Percentiles rank a stretch among this genome's conserved stretches.
Conservation (phyloP, 2,113 vertebrate genomes). For the Microcebus griseorufus region DNA sequence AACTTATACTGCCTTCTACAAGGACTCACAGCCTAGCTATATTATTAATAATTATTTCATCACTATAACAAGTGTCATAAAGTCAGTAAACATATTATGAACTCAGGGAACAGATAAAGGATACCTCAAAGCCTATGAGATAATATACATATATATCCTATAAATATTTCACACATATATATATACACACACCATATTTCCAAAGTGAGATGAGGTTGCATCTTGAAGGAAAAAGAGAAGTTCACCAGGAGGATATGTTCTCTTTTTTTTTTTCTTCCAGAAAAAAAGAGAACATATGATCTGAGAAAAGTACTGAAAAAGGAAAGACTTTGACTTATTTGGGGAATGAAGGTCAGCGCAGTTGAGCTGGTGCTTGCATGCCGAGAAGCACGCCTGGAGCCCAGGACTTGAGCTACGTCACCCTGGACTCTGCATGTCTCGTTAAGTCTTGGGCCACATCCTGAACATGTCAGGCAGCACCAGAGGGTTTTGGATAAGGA, state of each 20-base stretch:
- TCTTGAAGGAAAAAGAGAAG: not conserved
- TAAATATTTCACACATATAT: not conserved
- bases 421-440: not conserved
- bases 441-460: not conserved
- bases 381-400: not conserved
- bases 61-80: not conserved
- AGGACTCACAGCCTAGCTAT: not conserved
- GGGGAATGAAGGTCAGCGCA: not conserved
- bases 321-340: not conserved
- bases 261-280: too few species aligned
- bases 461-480: not conserved
- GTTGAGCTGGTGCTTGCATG: not conserved
- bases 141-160: not conserved
- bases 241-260: not conserved
- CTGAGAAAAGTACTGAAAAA: not conserved
- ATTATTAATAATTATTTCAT: not conserved
- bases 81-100: not conserved
- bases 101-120: not conserved
- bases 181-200: not conserved
- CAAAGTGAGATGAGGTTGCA: not conserved
- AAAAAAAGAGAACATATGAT: not conserved
- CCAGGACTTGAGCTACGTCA: rapidly evolving
- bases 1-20: not conserved
- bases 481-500: not conserved
- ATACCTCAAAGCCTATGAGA: rapidly evolving